These are phyloP conservation scores for Phalanger gymnotis DNA, from an alignment of 2,797 vertebrate species.

Conservation along the genomic window DNA sequence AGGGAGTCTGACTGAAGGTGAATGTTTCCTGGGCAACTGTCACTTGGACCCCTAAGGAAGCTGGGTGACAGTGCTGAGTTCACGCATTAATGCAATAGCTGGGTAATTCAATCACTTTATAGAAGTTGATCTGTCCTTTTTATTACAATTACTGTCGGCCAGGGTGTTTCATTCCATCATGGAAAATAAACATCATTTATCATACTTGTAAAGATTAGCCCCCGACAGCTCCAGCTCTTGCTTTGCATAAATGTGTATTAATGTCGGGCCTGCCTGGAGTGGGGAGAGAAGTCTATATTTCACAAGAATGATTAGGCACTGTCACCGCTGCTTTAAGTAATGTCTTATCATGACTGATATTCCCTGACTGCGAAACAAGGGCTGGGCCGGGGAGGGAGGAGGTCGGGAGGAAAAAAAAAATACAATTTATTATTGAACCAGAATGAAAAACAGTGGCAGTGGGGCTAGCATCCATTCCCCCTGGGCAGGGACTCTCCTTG, in stretches of 20 bases:
- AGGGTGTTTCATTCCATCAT: conserved; percentile 97
- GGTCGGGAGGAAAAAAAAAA: conserved; percentile 63
- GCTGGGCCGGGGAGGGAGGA: conserved; percentile 23
- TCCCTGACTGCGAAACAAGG: conserved; percentile 81
- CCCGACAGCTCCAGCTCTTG: conserved; percentile 91
- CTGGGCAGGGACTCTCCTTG: not conserved
- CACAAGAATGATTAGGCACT: conserved; percentile 89
- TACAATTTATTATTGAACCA: conserved; percentile 79
- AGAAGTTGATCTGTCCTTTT: conserved; percentile 97
- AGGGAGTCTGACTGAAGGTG: conserved; percentile 87
- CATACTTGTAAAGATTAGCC: conserved; percentile 97
- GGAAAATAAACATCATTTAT: conserved; percentile 99
- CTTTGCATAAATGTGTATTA: conserved; percentile 96
- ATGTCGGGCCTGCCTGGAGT: conserved; percentile 86
- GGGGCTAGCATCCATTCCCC: conserved; percentile 64
- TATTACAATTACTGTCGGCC: conserved; percentile 97
- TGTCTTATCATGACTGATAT: conserved; percentile 88
- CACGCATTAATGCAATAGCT: conserved; percentile 94
- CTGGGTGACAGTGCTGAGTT: conserved; percentile 84
- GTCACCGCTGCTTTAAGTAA: conserved; percentile 88
- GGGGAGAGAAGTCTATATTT: conserved; percentile 88
- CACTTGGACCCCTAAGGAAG: conserved; percentile 81
- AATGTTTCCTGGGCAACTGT: conserved; percentile 80
- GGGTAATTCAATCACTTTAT: conserved; percentile 98
- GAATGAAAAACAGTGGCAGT: conserved; percentile 72